Base-by-base conservation (phyloP, 2,888 invertebrate species). In the Buathra laborator region DNA sequence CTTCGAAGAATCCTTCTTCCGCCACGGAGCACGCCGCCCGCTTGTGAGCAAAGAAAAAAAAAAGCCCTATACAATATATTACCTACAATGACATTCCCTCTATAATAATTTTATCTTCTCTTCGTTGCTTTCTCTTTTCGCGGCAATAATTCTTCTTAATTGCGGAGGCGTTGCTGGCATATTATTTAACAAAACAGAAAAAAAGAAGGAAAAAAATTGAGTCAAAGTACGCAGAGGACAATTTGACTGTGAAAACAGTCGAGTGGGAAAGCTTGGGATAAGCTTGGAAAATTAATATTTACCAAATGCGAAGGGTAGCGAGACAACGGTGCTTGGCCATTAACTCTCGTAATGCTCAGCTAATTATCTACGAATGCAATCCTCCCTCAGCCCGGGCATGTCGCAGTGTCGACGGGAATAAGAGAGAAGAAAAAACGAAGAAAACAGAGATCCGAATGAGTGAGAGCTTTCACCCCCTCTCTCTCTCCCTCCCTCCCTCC, bases 291-390 rank as follows among this genome's bases (percentile, higher is more conserved):
- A 71, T 71, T 51, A 53, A 71, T 64, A 53, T 66, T 71, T 64
- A n/a, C 43, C 37, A 48, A 48, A 44, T 44, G 12, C 7, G 24
- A 46, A 66, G 19, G 64, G n/a, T 24, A 32, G 16, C 51, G 75
- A 43, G 19, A 81, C 53, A 67, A 81, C 37, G 67, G 67, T 3
- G 56, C 56, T 72, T 43, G 46, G 43, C 74, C 67, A 67, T 74
- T 56, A 67, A 37, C 67, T 48, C 70, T 29, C 76, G 70, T 76
- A 81, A 81, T 76, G 53, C 76, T 16, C 64, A 46, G 37, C 53
- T 77, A 64, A 77, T 81, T 76, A 76, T 64, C 70, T 51, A 16
- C 53, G 44, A 76, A 68, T 59, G 48, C 51, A 24, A 62, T 44
- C 16, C 19, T 56, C 43, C 48, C 48, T 51, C 16, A 64, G 10